Conservation (phyloP, 2,888 invertebrate genomes). For the Limulus polyphemus region DNA sequence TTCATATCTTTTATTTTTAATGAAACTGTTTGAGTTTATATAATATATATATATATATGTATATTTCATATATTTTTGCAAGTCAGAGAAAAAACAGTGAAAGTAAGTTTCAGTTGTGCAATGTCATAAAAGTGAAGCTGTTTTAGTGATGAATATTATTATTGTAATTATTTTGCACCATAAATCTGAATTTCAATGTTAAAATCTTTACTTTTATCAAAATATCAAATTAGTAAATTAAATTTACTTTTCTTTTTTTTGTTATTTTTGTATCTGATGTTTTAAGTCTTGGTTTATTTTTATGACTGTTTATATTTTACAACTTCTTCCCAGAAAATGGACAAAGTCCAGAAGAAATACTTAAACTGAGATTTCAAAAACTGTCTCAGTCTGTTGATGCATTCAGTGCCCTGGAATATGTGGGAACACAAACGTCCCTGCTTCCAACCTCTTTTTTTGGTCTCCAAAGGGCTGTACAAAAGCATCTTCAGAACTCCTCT, state of each 20-base stretch:
- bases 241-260: constrained; percentile 40
- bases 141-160: too few species aligned
- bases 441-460: constrained; percentile 48
- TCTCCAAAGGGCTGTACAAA: constrained; percentile 46
- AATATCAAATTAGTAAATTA: constrained; percentile 52
- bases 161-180: too few species aligned
- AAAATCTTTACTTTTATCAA: too few species aligned
- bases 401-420: constrained; percentile 51
- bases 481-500: constrained; percentile 54
- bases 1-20: too few species aligned
- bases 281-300: background rate
- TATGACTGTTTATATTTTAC: background rate
- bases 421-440: constrained; percentile 31
- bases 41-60: too few species aligned
- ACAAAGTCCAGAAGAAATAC: constrained; percentile 30
- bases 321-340: constrained; percentile 11
- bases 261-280: background rate
- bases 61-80: too few species aligned
- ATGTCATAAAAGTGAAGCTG: too few species aligned
- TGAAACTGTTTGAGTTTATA: too few species aligned
- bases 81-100: too few species aligned
- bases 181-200: too few species aligned
- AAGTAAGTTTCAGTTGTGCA: too few species aligned
- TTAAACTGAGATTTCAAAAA: constrained; percentile 48
- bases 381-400: constrained; percentile 52